Conservation (phyloP, 2,797 vertebrate species). For the Centropyge bicolor region DNA sequence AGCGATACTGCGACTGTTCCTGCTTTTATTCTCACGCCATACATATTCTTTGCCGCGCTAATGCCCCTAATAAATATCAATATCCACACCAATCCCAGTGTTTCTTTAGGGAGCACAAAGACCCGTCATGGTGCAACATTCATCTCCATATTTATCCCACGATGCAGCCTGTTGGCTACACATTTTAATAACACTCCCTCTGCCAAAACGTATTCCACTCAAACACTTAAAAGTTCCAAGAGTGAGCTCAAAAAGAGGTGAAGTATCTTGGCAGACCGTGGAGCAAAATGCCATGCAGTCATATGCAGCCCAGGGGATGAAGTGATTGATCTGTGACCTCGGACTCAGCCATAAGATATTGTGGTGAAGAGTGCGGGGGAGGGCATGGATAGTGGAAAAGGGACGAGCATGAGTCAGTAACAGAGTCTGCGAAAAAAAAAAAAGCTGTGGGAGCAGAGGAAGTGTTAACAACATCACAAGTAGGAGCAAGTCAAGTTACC, state of each 20-base stretch:
- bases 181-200: constrained; percentile 60
- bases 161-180: constrained; percentile 51
- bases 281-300: constrained; percentile 74
- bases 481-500: constrained; percentile 85
- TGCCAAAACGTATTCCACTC: constrained; percentile 62
- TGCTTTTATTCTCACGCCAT: constrained; percentile 5
- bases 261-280: constrained; percentile 68
- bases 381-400: constrained; percentile 78
- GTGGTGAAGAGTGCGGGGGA: constrained; percentile 78
- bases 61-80: constrained; percentile 31
- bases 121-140: constrained; percentile 34
- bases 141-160: constrained; percentile 53
- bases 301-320: constrained; percentile 72
- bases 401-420: constrained; percentile 84
- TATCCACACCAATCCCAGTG: constrained; percentile 21
- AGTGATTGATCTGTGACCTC: constrained; percentile 83
- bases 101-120: constrained; percentile 31
- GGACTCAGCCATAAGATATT: constrained; percentile 81
- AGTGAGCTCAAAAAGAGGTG: constrained; percentile 69
- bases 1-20: background rate
- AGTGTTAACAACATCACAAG: constrained; percentile 86
- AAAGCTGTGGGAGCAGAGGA: constrained; percentile 86
- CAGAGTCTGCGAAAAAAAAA: constrained; percentile 85
- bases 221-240: constrained; percentile 69
- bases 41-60: constrained; percentile 12